Evolutionary conservation across 2,113 vertebrate species (phyloP).

Genomic region (Elanus axillaris): DNA sequence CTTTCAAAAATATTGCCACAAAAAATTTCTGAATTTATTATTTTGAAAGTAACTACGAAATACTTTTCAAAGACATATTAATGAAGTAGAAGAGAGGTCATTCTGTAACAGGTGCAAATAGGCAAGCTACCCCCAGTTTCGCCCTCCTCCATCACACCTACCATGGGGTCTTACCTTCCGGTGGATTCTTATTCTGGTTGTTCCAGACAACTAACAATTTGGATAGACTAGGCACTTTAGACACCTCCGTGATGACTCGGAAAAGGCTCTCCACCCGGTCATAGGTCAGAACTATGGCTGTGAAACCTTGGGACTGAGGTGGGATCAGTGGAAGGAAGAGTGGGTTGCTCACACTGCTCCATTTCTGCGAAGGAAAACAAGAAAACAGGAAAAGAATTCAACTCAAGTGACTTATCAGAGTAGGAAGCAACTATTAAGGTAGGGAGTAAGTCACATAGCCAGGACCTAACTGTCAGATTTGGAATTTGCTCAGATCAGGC

Average conservation of each 20-base stretch:
- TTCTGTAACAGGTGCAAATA: background rate
- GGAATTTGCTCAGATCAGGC: background rate
- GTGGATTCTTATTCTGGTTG: conserved; percentile 97
- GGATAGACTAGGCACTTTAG: conserved; percentile 94
- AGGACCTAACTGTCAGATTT: background rate
- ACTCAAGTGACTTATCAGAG: background rate
- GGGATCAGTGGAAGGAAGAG: conserved; percentile 95
- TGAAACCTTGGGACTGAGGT: conserved; percentile 93
- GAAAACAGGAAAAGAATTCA: background rate
- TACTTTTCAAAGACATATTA: background rate
- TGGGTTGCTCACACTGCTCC: conserved; percentile 94
- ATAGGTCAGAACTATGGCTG: conserved; percentile 94
- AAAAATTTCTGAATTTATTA: background rate
- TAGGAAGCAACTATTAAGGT: background rate
- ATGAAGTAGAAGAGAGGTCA: background rate
- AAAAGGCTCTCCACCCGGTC: conserved; percentile 97
- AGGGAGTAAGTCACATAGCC: background rate
- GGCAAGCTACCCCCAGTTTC: background rate
- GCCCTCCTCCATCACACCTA: background rate
- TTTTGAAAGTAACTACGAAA: background rate
- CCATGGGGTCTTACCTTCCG: conserved; percentile 82
- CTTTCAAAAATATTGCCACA: background rate
- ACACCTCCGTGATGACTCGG: conserved; percentile 96
- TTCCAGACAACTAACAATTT: conserved; percentile 97
- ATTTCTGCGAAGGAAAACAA: conserved; percentile 77